Evolutionary conservation across 2,113 vertebrate species (phyloP).

Genomic region (Gila orcuttii): DNA sequence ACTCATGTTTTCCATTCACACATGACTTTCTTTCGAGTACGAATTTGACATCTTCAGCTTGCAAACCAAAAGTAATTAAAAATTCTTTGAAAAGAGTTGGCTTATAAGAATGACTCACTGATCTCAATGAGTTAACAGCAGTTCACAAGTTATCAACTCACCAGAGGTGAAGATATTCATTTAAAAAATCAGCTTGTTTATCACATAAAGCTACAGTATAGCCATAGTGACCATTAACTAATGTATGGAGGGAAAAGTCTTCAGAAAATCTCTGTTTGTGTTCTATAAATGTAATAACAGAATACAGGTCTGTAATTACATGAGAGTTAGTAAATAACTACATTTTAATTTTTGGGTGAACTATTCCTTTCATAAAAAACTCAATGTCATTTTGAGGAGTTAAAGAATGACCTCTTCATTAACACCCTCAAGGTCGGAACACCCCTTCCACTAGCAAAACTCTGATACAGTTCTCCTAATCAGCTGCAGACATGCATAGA

Average conservation of each 20-base stretch:
- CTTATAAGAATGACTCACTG: background rate
- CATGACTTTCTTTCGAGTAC: background rate
- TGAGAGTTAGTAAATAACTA: background rate
- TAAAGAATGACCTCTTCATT: constrained; percentile 3
- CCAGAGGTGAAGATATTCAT: background rate
- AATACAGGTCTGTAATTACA: background rate
- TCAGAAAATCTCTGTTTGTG: background rate
- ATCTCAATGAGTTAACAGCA: background rate
- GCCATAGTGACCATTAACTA: background rate
- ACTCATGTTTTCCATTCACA: background rate
- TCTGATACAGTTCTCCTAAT: constrained; percentile 49
- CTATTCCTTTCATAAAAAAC: background rate
- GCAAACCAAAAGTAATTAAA: background rate
- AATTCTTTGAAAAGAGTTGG: background rate
- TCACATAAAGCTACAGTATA: background rate
- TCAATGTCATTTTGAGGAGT: background rate
- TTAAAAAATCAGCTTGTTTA: background rate
- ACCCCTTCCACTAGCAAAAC: background rate
- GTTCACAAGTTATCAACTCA: background rate
- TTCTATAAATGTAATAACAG: background rate
- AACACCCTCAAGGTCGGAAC: background rate
- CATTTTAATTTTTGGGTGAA: background rate
- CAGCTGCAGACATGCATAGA: constrained; percentile 53
- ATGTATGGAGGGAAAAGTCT: background rate
- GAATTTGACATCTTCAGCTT: background rate